phyloP scores from a whole-genome alignment of 1,140 invertebrate species.

The Carposina sasakii region DNA sequence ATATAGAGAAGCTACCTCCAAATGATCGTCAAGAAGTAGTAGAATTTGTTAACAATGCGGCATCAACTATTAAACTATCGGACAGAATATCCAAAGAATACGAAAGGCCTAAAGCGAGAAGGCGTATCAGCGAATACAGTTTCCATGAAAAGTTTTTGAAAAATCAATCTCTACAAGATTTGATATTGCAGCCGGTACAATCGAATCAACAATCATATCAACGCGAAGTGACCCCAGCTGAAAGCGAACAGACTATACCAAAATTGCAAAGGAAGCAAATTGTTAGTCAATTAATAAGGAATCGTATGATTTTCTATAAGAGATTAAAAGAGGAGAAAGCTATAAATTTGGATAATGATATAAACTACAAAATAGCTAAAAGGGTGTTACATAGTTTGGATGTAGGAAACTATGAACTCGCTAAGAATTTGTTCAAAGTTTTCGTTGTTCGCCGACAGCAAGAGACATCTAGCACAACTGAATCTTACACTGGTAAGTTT shows the following conservation, averaged over 20 bases:
- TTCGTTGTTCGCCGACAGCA: slow-evolving; percentile 31
- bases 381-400: slow-evolving; percentile 40
- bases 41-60: slow-evolving; percentile 40
- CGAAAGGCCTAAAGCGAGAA: too few species aligned
- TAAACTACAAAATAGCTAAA: slow-evolving; percentile 45
- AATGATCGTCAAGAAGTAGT: slow-evolving; percentile 33
- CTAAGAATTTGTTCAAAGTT: slow-evolving; percentile 49
- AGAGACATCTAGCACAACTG: not conserved
- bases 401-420: slow-evolving; percentile 38
- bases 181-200: too few species aligned
- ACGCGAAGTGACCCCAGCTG: too few species aligned
- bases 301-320: slow-evolving; percentile 45
- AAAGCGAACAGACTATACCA: too few species aligned
- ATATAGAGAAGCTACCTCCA: slow-evolving; percentile 19
- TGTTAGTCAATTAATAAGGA: slow-evolving; percentile 48
- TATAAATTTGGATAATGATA: slow-evolving; percentile 25
- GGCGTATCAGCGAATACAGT: too few species aligned
- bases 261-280: too few species aligned
- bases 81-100: too few species aligned
- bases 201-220: too few species aligned
- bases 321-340: slow-evolving; percentile 32
- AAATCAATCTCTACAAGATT: too few species aligned
- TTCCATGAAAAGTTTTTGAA: too few species aligned
- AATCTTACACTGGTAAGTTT: not conserved
- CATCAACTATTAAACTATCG: too few species aligned